phyloP scores from a whole-genome alignment of 2,797 vertebrate genomes.

The Garrulus glandarius region DNA sequence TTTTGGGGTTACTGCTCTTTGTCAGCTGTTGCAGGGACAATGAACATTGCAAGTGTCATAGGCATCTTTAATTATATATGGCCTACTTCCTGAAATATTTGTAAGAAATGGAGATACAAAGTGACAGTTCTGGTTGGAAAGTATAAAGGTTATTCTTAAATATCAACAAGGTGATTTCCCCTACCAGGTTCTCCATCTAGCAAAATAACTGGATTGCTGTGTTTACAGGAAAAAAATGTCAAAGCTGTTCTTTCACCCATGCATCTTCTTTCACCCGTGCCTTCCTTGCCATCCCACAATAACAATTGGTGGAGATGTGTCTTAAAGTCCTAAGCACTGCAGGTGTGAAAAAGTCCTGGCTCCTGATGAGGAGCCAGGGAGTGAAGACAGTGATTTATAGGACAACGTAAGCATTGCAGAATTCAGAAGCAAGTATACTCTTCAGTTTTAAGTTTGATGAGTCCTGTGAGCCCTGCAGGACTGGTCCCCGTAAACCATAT shows the following conservation, averaged over 20 bases:
- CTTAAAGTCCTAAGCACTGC: neutral
- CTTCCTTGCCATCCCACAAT: neutral
- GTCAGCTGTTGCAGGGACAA: neutral
- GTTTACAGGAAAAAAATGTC: neutral
- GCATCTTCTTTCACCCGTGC: neutral
- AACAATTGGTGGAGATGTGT: neutral
- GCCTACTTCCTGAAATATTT: conserved; percentile 2
- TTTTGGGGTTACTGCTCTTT: neutral
- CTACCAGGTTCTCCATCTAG: neutral
- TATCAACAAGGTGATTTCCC: neutral
- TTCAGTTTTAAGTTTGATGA: conserved; percentile 2
- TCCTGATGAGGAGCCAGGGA: neutral
- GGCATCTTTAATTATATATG: conserved; percentile 14
- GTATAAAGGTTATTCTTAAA: conserved; percentile 5
- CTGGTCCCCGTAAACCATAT: neutral
- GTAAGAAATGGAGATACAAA: neutral
- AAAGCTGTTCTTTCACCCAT: neutral
- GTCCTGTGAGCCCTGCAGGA: conserved; percentile 11
- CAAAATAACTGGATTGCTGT: neutral
- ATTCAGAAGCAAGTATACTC: neutral
- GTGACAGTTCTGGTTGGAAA: neutral
- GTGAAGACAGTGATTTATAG: neutral
- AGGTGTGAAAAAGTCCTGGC: conserved; percentile 18
- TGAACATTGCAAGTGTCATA: neutral
- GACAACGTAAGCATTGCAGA: neutral